phyloP scores from a whole-genome alignment of 2,888 invertebrate species.

The Sphaerophoria taeniata region DNA sequence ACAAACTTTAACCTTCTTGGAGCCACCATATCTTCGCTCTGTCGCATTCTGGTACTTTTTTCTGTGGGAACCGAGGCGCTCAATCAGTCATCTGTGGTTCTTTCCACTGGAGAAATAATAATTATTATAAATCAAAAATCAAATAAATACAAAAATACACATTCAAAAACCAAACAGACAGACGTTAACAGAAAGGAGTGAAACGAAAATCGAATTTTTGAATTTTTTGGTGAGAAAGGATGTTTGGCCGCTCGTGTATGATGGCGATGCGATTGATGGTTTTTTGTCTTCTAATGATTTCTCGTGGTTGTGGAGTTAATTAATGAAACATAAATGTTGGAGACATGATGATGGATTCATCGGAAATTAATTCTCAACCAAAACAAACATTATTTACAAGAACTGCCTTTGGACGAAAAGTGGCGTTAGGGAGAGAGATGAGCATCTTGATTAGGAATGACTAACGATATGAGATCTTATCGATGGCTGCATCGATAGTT shows the following conservation, averaged over 20 bases:
- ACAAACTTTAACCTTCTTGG: constrained; percentile 37
- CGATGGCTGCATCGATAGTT: no score
- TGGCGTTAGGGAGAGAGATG: constrained; percentile 27
- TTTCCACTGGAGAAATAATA: constrained; percentile 45
- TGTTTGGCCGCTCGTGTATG: constrained; percentile 56
- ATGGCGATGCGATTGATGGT: constrained; percentile 63
- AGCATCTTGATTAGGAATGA: constrained; percentile 25
- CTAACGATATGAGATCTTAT: no score
- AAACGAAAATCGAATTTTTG: constrained; percentile 10
- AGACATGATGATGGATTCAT: constrained; percentile 69
- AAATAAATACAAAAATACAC: background rate
- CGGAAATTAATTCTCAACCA: constrained; percentile 48
- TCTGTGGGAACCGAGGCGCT: constrained; percentile 30
- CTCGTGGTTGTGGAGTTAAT: constrained; percentile 45
- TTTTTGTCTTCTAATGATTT: constrained; percentile 58
- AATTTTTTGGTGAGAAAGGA: constrained; percentile 54
- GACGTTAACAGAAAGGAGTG: constrained; percentile 48
- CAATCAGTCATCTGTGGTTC: constrained; percentile 63
- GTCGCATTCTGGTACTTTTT: constrained; percentile 58
- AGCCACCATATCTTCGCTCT: constrained; percentile 9
- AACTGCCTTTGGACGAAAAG: background rate
- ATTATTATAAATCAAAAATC: constrained; percentile 60
- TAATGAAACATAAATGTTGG: constrained; percentile 62
- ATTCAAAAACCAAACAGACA: constrained; percentile 28
- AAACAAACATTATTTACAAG: constrained; percentile 34